Conservation (phyloP, 2,113 vertebrate species). For the Oncorhynchus mykiss region DNA sequence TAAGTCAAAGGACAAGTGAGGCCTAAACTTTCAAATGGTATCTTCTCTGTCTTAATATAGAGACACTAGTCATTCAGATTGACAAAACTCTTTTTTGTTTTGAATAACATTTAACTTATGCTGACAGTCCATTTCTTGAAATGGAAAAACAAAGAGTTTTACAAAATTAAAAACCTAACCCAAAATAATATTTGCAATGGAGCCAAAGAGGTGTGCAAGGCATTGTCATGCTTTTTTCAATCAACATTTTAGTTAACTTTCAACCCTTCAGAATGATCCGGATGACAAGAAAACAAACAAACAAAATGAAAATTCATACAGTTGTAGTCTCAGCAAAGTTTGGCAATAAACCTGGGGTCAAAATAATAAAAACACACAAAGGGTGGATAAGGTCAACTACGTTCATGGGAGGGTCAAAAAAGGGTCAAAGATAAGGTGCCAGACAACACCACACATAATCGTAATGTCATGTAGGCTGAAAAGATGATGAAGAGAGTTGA, state of each 20-base stretch:
- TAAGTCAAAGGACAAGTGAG: constrained; percentile 48
- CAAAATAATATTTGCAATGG: constrained; percentile 48
- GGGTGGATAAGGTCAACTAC: constrained; percentile 63
- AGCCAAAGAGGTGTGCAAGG: constrained; percentile 57
- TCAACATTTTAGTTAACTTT: constrained; percentile 55
- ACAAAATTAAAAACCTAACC: constrained; percentile 29
- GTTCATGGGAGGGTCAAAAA: constrained; percentile 67
- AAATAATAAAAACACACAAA: constrained; percentile 54
- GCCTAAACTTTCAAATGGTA: constrained; percentile 64
- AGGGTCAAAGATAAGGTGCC: constrained; percentile 65
- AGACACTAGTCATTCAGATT: constrained; percentile 41
- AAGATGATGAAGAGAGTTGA: constrained; percentile 77
- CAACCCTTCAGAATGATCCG: constrained; percentile 58
- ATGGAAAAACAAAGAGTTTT: constrained; percentile 56
- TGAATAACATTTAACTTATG: constrained; percentile 62
- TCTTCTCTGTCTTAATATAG: constrained; percentile 47
- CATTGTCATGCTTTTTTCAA: constrained; percentile 57
- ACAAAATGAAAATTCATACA: constrained; percentile 29
- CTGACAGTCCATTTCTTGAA: constrained; percentile 74
- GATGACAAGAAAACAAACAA: constrained; percentile 52
- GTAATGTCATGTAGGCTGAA: constrained; percentile 80
- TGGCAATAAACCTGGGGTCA: constrained; percentile 26
- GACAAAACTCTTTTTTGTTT: constrained; percentile 44
- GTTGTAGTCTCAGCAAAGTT: constrained; percentile 12
- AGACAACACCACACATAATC: constrained; percentile 79